Evolutionary conservation across 2,797 vertebrate species (phyloP).

Genomic region (Rhinoraja longicauda): DNA sequence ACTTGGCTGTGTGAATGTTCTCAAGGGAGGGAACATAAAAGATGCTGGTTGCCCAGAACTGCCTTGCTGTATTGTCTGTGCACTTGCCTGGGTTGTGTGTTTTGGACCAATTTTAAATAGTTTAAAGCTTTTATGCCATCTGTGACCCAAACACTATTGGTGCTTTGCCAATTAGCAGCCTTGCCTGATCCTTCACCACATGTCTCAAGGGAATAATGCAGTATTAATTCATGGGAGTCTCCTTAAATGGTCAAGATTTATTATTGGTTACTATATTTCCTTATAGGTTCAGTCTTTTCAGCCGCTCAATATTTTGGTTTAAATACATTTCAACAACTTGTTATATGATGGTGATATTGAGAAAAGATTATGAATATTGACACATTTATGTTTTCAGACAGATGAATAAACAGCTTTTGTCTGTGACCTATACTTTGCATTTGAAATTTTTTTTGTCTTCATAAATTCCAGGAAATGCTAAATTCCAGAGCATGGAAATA

Average conservation of each 20-base stretch:
- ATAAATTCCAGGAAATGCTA: slow-evolving; percentile 48
- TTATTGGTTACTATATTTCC: slow-evolving; percentile 28
- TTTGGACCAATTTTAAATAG: slow-evolving; percentile 42
- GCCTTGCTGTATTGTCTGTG: background rate
- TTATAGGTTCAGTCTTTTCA: background rate
- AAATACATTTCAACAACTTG: background rate
- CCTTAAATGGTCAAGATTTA: slow-evolving; percentile 35
- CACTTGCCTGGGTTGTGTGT: background rate
- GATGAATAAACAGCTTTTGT: slow-evolving; percentile 18
- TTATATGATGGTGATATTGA: background rate
- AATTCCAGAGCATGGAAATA: slow-evolving; percentile 45
- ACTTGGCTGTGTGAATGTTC: slow-evolving; percentile 39
- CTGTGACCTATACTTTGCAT: slow-evolving; percentile 7
- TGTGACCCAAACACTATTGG: background rate
- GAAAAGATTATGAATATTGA: slow-evolving; percentile 23
- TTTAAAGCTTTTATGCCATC: rapidly evolving
- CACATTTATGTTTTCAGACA: background rate
- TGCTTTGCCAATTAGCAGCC: slow-evolving; percentile 34
- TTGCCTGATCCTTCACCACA: slow-evolving; percentile 11
- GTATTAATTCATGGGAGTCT: slow-evolving; percentile 15
- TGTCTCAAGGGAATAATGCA: background rate
- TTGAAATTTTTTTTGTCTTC: slow-evolving; percentile 49
- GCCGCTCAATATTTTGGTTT: background rate
- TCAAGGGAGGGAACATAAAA: slow-evolving; percentile 41
- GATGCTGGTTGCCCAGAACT: slow-evolving; percentile 42